Percentiles rank a stretch among this genome's conserved stretches.
phyloP scores from a whole-genome alignment of 2,797 vertebrate species.

The Pitangus sulphuratus region DNA sequence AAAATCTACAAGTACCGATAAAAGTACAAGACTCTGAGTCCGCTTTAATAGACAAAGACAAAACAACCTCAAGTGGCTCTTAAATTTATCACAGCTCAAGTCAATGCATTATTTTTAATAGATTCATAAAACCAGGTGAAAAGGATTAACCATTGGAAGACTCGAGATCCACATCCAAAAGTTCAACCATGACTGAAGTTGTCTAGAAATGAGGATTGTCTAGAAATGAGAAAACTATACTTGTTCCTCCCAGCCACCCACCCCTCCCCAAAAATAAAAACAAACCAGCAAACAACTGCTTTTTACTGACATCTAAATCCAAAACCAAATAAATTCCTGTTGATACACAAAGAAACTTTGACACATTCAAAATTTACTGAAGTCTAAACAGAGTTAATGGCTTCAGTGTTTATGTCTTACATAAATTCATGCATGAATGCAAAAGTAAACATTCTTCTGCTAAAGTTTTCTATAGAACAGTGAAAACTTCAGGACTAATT shows the following conservation, averaged over 20 bases:
- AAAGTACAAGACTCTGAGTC: not conserved
- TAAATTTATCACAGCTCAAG: not conserved
- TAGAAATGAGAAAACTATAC: not conserved
- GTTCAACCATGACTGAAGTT: not conserved
- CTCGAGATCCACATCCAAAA: not conserved
- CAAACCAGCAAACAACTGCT: not conserved
- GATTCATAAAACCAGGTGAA: not conserved
- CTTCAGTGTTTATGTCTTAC: not conserved
- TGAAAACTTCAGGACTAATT: not conserved
- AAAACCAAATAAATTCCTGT: not conserved
- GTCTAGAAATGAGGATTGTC: not conserved
- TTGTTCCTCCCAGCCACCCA: not conserved
- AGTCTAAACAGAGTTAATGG: not conserved
- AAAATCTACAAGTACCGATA: not conserved
- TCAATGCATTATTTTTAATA: not conserved
- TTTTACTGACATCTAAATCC: not conserved
- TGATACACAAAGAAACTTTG: not conserved
- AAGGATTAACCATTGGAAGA: not conserved
- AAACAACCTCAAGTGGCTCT: not conserved
- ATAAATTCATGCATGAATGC: not conserved
- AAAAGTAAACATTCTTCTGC: not conserved
- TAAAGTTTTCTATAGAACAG: not conserved
- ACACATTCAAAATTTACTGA: not conserved
- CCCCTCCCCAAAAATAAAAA: accelerated
- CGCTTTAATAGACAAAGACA: not conserved